Evolutionary conservation across 2,797 vertebrate genomes (phyloP).

Genomic region (Nasua narica): DNA sequence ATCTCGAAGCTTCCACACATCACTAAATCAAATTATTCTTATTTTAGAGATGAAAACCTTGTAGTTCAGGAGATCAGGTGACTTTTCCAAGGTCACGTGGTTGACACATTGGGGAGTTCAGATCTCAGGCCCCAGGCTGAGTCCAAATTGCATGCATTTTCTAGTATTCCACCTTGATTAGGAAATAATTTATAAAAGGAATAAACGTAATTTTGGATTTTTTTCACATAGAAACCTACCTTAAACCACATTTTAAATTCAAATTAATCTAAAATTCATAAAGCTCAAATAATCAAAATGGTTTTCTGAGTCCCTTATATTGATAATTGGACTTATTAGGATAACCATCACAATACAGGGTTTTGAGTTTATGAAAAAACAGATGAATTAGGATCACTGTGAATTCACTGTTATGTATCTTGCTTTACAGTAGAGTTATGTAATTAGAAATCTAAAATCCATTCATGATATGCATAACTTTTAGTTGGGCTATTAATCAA

Average conservation of each 20-base stretch:
- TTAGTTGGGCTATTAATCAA: not conserved
- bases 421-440: not conserved
- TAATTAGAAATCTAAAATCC: not conserved
- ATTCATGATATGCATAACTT: not conserved
- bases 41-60: constrained; percentile 31
- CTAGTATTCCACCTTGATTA: not conserved
- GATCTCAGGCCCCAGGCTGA: not conserved
- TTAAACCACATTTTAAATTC: constrained; percentile 15
- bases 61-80: not conserved
- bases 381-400: not conserved
- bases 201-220: not conserved
- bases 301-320: not conserved
- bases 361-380: not conserved
- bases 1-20: not conserved
- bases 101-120: not conserved
- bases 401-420: not conserved
- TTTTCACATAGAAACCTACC: not conserved
- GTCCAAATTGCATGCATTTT: not conserved
- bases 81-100: not conserved
- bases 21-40: constrained; percentile 12
- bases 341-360: not conserved
- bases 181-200: not conserved
- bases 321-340: not conserved
- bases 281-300: not conserved
- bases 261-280: constrained; percentile 28